Conservation (phyloP, 2,888 invertebrate species). For the Rhyacophila evoluta region DNA sequence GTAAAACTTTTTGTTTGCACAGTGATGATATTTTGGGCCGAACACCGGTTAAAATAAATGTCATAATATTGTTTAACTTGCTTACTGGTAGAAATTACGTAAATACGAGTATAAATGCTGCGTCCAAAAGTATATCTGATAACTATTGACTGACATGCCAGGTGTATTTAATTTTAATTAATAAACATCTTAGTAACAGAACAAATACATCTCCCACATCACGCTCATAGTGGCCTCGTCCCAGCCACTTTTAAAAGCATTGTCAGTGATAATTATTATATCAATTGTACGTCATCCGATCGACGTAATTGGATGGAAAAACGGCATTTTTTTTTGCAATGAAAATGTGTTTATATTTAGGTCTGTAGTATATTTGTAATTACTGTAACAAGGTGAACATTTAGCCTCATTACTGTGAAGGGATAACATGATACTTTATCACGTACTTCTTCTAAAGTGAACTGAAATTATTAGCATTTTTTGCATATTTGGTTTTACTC, state of each 20-base stretch:
- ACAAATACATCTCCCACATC: not conserved
- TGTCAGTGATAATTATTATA: constrained; percentile 17
- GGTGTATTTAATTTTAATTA: not conserved
- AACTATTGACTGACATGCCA: not conserved
- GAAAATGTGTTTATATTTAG: not conserved
- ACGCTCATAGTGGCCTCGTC: not conserved
- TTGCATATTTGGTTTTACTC: too few species aligned
- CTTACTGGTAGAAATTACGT: too few species aligned
- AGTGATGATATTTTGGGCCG: too few species aligned
- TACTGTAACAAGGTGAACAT: not conserved
- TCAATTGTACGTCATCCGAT: not conserved
- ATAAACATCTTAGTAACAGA: not conserved
- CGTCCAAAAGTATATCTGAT: too few species aligned
- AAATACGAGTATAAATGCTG: too few species aligned
- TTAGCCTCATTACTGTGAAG: not conserved
- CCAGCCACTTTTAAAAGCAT: not conserved
- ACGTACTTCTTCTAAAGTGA: not conserved
- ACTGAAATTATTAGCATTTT: too few species aligned
- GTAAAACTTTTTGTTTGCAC: too few species aligned
- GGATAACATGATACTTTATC: not conserved
- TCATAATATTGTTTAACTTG: too few species aligned
- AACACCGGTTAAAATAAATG: too few species aligned
- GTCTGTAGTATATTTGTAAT: not conserved
- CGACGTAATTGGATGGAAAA: not conserved
- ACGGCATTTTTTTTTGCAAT: constrained; percentile 17